These are phyloP conservation scores for Aramus guarauna DNA, from an alignment of 2,113 vertebrate genomes.

Conservation along the genomic window DNA sequence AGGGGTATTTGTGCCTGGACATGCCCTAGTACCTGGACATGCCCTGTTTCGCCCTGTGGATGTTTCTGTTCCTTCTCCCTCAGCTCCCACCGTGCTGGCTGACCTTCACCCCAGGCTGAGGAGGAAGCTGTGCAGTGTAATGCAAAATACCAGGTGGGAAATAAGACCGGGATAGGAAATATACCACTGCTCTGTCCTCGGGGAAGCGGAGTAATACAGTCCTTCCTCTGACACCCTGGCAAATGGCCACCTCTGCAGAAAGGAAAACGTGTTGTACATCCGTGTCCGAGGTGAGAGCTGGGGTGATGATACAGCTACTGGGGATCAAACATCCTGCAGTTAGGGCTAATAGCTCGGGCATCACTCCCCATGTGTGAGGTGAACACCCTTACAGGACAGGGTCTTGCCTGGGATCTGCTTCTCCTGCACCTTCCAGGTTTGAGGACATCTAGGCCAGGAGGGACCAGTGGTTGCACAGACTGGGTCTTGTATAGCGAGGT, in stretches of 20 bases:
- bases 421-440: background rate
- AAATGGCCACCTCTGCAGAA: background rate
- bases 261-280: background rate
- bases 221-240: background rate
- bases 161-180: background rate
- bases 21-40: background rate
- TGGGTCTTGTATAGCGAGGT: background rate
- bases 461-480: background rate
- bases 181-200: background rate
- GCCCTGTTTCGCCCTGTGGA: background rate
- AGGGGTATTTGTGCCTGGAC: background rate
- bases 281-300: background rate
- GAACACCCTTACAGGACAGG: background rate
- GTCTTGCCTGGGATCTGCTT: background rate
- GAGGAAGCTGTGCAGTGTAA: background rate
- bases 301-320: background rate
- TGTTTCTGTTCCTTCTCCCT: background rate
- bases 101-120: background rate
- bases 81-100: background rate
- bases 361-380: background rate
- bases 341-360: background rate
- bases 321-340: background rate
- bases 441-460: background rate
- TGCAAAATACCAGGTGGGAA: conserved; percentile 5
- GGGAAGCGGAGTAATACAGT: background rate